Percentiles rank a stretch among this genome's conserved stretches.
Evolutionary conservation across 2,797 vertebrate species (phyloP).

Genomic region (Ambastaia sidthimunki): DNA sequence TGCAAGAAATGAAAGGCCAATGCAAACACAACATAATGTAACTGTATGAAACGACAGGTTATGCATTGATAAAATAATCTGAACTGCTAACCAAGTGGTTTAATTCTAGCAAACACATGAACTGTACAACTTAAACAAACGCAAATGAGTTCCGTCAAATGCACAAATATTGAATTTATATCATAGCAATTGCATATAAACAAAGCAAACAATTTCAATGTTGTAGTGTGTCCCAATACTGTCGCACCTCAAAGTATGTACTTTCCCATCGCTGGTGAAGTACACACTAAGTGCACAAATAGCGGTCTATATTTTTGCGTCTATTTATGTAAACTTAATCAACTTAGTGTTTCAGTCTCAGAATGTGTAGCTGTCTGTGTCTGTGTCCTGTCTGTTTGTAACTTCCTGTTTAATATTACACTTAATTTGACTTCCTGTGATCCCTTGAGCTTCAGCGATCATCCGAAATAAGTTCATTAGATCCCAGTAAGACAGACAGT

Average conservation of each 20-base stretch:
- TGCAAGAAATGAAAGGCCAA: background rate
- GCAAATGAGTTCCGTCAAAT: too few species aligned
- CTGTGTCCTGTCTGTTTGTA: conserved; percentile 12
- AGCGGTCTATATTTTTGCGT: too few species aligned
- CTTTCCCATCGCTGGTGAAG: background rate
- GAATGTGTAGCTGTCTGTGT: conserved; percentile 19
- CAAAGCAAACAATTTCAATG: background rate
- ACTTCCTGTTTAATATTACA: conserved; percentile 42
- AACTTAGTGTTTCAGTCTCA: background rate
- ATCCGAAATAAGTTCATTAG: conserved; percentile 18
- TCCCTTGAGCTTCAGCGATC: conserved; percentile 27
- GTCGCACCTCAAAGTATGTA: background rate
- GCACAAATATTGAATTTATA: too few species aligned
- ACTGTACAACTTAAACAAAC: background rate
- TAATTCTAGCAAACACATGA: background rate
- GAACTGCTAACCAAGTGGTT: background rate
- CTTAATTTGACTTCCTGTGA: conserved; percentile 45
- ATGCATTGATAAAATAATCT: background rate
- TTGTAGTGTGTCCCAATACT: background rate
- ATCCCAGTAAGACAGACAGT: background rate
- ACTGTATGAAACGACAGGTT: background rate
- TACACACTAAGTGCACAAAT: background rate
- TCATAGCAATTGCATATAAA: too few species aligned
- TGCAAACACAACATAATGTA: background rate
- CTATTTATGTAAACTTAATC: background rate